phyloP scores from a whole-genome alignment of 2,797 vertebrate genomes.

The Agapornis canus region DNA sequence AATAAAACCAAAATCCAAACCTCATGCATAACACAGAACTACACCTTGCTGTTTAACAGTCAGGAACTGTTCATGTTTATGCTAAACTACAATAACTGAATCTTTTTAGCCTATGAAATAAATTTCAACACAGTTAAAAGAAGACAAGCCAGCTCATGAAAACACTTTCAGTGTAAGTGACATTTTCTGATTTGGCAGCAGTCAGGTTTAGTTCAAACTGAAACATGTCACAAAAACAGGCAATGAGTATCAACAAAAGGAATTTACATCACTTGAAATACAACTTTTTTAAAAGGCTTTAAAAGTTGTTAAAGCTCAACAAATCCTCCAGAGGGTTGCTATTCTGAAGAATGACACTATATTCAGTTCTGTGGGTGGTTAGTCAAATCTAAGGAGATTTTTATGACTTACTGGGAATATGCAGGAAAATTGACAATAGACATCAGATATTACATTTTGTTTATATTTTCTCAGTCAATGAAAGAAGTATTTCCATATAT shows the following conservation, averaged over 20 bases:
- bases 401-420: background rate
- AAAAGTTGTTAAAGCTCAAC: background rate
- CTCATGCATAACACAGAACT: background rate
- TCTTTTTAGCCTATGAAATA: background rate
- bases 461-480: background rate
- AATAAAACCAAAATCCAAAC: background rate
- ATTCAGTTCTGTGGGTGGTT: background rate
- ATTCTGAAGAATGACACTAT: background rate
- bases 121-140: background rate
- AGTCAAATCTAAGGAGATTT: background rate
- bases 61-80: background rate
- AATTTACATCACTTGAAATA: background rate
- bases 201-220: background rate
- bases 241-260: background rate
- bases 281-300: background rate
- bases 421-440: background rate
- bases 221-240: background rate
- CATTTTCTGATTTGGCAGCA: background rate
- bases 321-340: background rate
- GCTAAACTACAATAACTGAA: background rate
- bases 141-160: background rate
- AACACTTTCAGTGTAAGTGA: background rate
- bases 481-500: background rate
- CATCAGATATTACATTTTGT: background rate
- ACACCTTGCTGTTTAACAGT: background rate